Percentiles rank a stretch among this genome's conserved stretches.
phyloP scores from a whole-genome alignment of 53 echinoderm and acorn worm genomes.

The Paelopatides confundens region DNA sequence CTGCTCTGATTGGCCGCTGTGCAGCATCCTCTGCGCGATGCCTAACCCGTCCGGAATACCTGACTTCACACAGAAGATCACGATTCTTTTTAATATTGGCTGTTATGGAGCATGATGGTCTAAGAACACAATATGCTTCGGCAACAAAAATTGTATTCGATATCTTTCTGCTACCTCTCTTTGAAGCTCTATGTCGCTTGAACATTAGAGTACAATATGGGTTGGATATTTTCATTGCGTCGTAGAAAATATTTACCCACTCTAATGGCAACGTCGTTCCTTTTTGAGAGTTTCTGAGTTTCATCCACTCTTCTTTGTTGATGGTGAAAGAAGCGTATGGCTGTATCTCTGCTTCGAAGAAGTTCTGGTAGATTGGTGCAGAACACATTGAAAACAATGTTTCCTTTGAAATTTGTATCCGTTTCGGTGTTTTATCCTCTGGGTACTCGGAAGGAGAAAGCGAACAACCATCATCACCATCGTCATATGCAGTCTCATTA shows the following conservation, averaged over 20 bases:
- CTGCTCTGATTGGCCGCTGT: not conserved
- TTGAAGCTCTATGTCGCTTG: not conserved
- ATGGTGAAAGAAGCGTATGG: not conserved
- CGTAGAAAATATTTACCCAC: constrained; percentile 25
- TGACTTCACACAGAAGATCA: not conserved
- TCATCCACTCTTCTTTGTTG: not conserved
- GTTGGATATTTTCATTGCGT: not conserved
- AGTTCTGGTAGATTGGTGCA: too few relatives aligned
- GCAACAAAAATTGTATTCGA: not conserved
- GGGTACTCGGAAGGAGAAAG: too few relatives aligned
- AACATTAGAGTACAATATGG: constrained; percentile 25
- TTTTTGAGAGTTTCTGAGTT: not conserved
- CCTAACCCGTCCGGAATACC: not conserved
- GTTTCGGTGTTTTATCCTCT: too few relatives aligned
- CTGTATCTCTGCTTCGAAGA: not conserved
- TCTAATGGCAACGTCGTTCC: not conserved
- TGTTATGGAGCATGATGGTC: not conserved
- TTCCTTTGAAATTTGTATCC: too few relatives aligned
- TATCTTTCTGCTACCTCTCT: not conserved
- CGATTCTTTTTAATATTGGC: not conserved
- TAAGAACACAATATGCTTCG: not conserved
- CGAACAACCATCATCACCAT: too few relatives aligned
- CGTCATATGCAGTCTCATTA: too few relatives aligned
- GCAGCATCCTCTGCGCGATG: not conserved
- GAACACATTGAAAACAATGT: too few relatives aligned